Base-by-base conservation (phyloP, 2,888 invertebrate genomes). In the Tiliacea citrago region DNA sequence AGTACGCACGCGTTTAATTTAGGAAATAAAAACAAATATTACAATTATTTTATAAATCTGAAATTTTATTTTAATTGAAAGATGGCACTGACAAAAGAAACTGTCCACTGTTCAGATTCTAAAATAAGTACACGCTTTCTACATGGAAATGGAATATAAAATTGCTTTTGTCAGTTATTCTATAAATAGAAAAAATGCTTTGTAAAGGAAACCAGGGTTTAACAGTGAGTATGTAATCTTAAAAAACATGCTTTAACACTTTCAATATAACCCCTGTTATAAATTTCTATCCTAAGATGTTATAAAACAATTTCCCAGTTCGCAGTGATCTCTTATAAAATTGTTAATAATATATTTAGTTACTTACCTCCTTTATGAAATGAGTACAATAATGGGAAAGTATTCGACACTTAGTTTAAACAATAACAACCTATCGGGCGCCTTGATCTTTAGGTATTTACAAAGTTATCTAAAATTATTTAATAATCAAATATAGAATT, bases 381-480 rank as follows among this genome's bases (percentile, higher is more conserved):
- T 88, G 90, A 89, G 90, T 90, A 90, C 87, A 90, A 87, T 86
- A 82, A 90, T 83, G 88, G 88, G 89, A 89, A 91, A 89, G 87
- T 88, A 92, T 89, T 90, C 86, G 86, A 89, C 90, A 90, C 90
- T 90, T 90, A 92, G 79, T 89, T 88, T 88, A 91, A 92, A 91
- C 88, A 87, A 91, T 90, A 91, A 91, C 79, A 79, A 85, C 85
- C 81, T 85, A 82, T 87, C 82, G 88, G 92, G 92, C 91, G 92
- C 91, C 91, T 92, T 91, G 91, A 91, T 93, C 87, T 91, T 92
- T 92, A 94, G 93, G 93, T 95, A 94, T 94, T 91, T 94, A 94
- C 92, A 94, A 81, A 88, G 90, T 93, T 91, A 94, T 92, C 94
- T 93, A 94, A 93, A 91, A 90, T 86, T 89, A 90, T 88, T 86